phyloP scores from a whole-genome alignment of 2,797 vertebrate genomes.

The Bovichtus variegatus region DNA sequence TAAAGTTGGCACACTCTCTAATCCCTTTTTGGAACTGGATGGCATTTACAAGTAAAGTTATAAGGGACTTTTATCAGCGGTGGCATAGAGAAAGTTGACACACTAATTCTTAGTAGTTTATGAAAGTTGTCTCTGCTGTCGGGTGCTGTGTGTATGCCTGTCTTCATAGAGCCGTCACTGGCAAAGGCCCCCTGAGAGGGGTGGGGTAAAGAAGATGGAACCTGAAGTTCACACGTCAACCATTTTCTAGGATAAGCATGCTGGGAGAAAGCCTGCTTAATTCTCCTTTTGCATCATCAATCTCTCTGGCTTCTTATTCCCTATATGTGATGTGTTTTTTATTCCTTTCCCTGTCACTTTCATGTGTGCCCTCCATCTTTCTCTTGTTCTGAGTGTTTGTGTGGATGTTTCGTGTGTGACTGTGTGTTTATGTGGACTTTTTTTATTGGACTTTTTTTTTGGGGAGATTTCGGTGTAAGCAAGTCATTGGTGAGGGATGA shows the following conservation, averaged over 20 bases:
- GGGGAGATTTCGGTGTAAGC: neutral
- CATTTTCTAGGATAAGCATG: conserved; percentile 64
- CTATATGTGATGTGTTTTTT: conserved; percentile 3
- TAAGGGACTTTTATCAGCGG: conserved; percentile 58
- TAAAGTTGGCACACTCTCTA: conserved; percentile 51
- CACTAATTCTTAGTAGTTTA: conserved; percentile 52
- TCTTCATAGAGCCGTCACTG: conserved; percentile 39
- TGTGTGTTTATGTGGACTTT: neutral
- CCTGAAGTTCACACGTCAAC: conserved; percentile 63
- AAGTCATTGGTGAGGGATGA: conserved; percentile 36
- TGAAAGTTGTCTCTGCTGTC: conserved; percentile 65
- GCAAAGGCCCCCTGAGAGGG: conserved; percentile 17
- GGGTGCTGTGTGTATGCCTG: conserved; percentile 31
- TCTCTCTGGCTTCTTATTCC: conserved; percentile 45
- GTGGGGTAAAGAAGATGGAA: conserved; percentile 47
- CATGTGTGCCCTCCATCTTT: conserved; percentile 42
- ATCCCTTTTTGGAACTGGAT: conserved; percentile 59
- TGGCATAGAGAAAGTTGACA: conserved; percentile 43
- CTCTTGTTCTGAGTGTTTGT: neutral
- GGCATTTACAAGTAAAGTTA: conserved; percentile 61
- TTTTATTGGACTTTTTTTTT: neutral
- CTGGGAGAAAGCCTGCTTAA: conserved; percentile 63
- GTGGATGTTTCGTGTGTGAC: neutral
- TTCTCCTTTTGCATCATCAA: conserved; percentile 73
- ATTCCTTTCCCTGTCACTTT: conserved; percentile 39